phyloP scores from a whole-genome alignment of 2,113 vertebrate species.

The Ictidomys tridecemlineatus region DNA sequence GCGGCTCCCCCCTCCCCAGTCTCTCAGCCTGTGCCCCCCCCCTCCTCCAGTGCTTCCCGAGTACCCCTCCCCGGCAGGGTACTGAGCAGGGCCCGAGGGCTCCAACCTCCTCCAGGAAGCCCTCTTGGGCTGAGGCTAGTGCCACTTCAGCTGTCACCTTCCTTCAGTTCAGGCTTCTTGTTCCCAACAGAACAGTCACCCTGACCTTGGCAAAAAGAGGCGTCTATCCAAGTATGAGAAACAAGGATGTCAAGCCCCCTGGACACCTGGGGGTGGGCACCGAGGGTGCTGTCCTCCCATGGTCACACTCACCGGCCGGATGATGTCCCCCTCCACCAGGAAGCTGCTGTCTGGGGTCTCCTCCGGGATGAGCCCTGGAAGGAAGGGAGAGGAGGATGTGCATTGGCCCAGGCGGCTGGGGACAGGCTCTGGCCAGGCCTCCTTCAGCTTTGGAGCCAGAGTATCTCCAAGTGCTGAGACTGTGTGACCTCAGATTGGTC shows the following conservation, averaged over 20 bases:
- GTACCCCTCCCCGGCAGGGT: background rate
- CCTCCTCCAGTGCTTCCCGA: background rate
- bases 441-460: too few relatives aligned
- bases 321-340: constrained; percentile 83
- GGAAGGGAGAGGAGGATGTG: background rate
- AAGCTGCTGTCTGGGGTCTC: constrained; percentile 77
- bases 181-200: background rate
- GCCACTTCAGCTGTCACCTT: background rate
- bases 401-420: background rate
- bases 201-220: background rate
- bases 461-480: too few relatives aligned
- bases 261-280: too few relatives aligned
- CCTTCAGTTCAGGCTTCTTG: background rate
- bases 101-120: background rate
- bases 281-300: rapidly evolving
- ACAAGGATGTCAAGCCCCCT: background rate
- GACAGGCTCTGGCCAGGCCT: too few relatives aligned
- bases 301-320: constrained; percentile 70
- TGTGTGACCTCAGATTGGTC: background rate
- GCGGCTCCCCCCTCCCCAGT: background rate
- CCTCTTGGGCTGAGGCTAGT: background rate
- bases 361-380: constrained; percentile 75
- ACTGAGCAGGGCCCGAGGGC: too few relatives aligned
- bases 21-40: background rate
- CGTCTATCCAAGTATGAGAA: background rate